These are phyloP conservation scores for Orthosia gothica DNA, from an alignment of 2,888 invertebrate species.

Conservation along the genomic window DNA sequence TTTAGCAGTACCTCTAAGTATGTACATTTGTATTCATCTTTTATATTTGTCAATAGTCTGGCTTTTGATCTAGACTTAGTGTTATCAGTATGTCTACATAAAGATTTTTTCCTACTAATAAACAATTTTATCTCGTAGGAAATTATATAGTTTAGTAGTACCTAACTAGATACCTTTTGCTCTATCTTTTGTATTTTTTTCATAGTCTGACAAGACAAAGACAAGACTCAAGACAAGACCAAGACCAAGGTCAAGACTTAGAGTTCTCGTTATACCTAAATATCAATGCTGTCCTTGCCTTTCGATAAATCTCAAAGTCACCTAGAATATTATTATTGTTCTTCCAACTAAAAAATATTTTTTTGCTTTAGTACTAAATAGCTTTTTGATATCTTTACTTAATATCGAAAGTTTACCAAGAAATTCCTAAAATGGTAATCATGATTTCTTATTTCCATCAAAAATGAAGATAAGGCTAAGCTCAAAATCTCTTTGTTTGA, in stretches of 20 bases:
- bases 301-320: not conserved
- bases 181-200: no score
- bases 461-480: not conserved
- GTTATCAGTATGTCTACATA: not conserved
- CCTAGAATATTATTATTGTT: not conserved
- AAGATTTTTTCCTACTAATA: no score
- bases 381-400: not conserved
- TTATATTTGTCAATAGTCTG: not conserved
- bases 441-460: conserved; percentile 1
- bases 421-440: conserved; percentile 1
- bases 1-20: no score
- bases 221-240: no score
- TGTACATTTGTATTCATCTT: not conserved
- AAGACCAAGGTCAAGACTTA: not conserved
- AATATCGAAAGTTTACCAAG: not conserved
- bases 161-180: no score
- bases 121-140: no score
- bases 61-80: not conserved
- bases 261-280: not conserved
- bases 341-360: not conserved
- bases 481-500: not conserved
- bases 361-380: not conserved
- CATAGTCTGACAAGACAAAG: no score
- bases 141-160: no score
- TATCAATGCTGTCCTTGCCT: not conserved